A percentile compares a stretch with the other conserved stretches of the same genome.
Conservation (phyloP, 2,113 vertebrate species). For the Hirundichthys speculiger region DNA sequence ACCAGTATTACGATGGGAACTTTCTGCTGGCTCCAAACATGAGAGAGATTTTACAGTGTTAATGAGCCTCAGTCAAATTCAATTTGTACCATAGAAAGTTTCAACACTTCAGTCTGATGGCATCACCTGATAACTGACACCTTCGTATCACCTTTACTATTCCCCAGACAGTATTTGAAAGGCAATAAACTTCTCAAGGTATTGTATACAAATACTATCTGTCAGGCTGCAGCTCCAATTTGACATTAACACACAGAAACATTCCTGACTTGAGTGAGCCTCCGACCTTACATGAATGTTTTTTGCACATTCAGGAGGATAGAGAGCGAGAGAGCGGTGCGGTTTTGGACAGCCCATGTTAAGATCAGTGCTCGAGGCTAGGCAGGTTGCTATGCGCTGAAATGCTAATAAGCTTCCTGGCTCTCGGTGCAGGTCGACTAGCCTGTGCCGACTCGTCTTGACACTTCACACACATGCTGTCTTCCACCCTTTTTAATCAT, state of each 20-base stretch:
- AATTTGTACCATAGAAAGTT: slow-evolving; percentile 32
- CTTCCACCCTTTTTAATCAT: slow-evolving; percentile 80
- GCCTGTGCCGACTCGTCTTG: slow-evolving; percentile 77
- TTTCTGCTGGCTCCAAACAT: slow-evolving; percentile 34
- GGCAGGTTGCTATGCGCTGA: slow-evolving; percentile 77
- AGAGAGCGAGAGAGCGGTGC: slow-evolving; percentile 30
- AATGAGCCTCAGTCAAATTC: slow-evolving; percentile 45
- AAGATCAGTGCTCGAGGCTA: slow-evolving; percentile 75
- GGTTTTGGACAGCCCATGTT: slow-evolving; percentile 70
- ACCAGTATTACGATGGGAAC: background rate
- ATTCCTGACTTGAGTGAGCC: slow-evolving; percentile 65
- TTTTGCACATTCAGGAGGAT: slow-evolving; percentile 60
- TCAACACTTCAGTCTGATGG: slow-evolving; percentile 32
- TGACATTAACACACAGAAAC: slow-evolving; percentile 66
- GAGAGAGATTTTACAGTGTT: slow-evolving; percentile 37
- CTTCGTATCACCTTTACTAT: slow-evolving; percentile 11
- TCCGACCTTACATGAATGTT: slow-evolving; percentile 59
- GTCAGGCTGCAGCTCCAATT: slow-evolving; percentile 55
- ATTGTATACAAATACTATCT: slow-evolving; percentile 40
- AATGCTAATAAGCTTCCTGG: slow-evolving; percentile 79
- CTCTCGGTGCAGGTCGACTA: slow-evolving; percentile 68
- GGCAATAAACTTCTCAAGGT: slow-evolving; percentile 36
- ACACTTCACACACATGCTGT: slow-evolving; percentile 76
- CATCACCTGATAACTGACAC: slow-evolving; percentile 27
- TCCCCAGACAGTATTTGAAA: slow-evolving; percentile 25